These are phyloP conservation scores for Rhabdornis inornatus DNA, from an alignment of 2,113 vertebrate genomes.

Conservation along the genomic window DNA sequence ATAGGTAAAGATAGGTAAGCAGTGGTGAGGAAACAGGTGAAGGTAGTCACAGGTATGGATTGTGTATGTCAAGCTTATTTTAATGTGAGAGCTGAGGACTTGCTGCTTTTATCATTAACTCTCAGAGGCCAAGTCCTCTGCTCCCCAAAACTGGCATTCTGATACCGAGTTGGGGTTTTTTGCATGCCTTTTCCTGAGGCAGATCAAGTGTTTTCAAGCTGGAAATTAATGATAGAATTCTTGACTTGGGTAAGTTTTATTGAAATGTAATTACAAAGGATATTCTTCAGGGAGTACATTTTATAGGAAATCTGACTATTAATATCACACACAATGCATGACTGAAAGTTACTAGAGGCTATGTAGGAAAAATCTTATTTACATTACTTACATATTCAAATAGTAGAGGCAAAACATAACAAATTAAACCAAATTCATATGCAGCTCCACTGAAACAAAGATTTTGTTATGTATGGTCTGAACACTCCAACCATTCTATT, in stretches of 20 bases:
- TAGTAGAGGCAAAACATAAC: neutral
- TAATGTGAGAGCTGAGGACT: neutral
- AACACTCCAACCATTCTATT: neutral
- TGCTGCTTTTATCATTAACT: neutral
- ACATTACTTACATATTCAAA: neutral
- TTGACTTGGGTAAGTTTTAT: neutral
- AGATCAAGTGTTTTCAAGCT: neutral
- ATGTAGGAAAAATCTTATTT: neutral
- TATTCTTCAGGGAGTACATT: neutral
- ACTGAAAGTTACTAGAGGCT: neutral
- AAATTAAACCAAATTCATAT: neutral
- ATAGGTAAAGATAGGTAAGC: neutral
- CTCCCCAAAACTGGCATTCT: neutral
- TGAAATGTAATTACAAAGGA: neutral
- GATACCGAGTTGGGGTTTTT: neutral
- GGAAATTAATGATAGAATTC: neutral
- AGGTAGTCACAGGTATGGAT: neutral
- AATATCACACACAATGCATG: neutral
- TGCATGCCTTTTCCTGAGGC: neutral
- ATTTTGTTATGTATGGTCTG: neutral
- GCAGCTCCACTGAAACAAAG: neutral
- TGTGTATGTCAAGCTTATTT: neutral
- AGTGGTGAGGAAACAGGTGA: neutral
- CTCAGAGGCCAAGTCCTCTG: neutral
- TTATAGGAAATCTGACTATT: neutral